Evolutionary conservation across 2,113 vertebrate genomes (phyloP).

Genomic region (Amphiprion ocellaris): DNA sequence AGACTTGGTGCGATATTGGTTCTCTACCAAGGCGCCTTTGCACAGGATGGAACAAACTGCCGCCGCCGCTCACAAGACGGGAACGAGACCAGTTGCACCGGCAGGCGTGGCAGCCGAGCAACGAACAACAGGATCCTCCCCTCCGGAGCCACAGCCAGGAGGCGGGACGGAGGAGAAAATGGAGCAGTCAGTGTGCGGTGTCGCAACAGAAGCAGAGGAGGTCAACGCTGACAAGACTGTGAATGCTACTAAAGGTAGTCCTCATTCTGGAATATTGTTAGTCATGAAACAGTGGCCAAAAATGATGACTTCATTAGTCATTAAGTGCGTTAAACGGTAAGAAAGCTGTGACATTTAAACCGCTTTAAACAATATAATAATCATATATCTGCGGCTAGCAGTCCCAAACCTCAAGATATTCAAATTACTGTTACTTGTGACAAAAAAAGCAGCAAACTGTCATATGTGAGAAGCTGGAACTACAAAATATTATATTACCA

Average conservation of each 20-base stretch:
- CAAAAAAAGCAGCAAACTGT: not conserved
- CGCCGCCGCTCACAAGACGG: constrained; percentile 6
- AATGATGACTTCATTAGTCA: too few species aligned
- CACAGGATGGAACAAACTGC: constrained; percentile 25
- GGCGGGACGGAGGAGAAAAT: constrained; percentile 70
- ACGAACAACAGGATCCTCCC: constrained; percentile 49
- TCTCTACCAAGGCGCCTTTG: constrained; percentile 73
- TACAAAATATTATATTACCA: not conserved
- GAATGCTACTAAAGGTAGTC: constrained; percentile 72
- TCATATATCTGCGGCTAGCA: too few species aligned
- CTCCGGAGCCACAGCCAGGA: constrained; percentile 58
- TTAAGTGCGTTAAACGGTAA: not conserved
- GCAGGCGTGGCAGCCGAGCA: constrained; percentile 27
- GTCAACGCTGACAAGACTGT: constrained; percentile 39
- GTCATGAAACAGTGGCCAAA: too few species aligned
- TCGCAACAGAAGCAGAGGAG: constrained; percentile 41
- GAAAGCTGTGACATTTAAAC: not conserved
- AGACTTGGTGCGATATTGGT: constrained; percentile 92
- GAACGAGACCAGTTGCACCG: constrained; percentile 9
- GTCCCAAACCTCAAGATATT: too few species aligned
- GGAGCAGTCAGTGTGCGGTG: constrained; percentile 65
- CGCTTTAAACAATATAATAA: too few species aligned
- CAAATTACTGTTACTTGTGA: not conserved
- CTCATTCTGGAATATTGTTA: not conserved
- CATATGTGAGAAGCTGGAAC: not conserved